Evolutionary conservation across 2,888 invertebrate species (phyloP).

Genomic region (Aleiodes testaceus): DNA sequence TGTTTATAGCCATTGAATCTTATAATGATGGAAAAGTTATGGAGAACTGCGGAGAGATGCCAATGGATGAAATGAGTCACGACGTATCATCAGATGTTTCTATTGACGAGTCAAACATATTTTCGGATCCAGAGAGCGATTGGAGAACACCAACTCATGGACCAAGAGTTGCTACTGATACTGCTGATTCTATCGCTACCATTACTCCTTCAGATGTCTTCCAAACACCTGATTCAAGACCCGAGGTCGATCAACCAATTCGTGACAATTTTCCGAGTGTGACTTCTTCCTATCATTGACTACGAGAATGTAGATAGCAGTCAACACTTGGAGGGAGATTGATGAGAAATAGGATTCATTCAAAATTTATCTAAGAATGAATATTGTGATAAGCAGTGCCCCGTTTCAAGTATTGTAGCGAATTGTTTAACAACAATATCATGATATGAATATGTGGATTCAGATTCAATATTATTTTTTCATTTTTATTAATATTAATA

Average conservation of each 20-base stretch:
- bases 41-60: not conserved
- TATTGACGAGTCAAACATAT: conserved; percentile 77
- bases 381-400: too few species aligned
- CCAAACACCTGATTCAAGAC: conserved; percentile 74
- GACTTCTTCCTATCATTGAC: not conserved
- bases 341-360: too few species aligned
- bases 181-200: conserved; percentile 47
- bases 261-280: conserved; percentile 17
- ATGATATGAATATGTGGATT: too few species aligned
- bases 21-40: not conserved
- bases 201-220: conserved; percentile 52
- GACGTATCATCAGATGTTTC: conserved; percentile 74
- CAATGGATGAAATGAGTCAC: conserved; percentile 55
- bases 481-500: too few species aligned
- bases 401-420: too few species aligned
- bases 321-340: too few species aligned
- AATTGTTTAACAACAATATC: too few species aligned
- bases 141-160: conserved; percentile 71
- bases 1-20: not conserved
- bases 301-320: too few species aligned
- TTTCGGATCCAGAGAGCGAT: conserved; percentile 84
- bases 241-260: conserved; percentile 76
- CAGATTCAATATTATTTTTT: too few species aligned
- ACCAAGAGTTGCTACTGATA: too few species aligned
- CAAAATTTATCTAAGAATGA: too few species aligned